phyloP scores from a whole-genome alignment of 2,113 vertebrate genomes.

The Delphinapterus leucas region DNA sequence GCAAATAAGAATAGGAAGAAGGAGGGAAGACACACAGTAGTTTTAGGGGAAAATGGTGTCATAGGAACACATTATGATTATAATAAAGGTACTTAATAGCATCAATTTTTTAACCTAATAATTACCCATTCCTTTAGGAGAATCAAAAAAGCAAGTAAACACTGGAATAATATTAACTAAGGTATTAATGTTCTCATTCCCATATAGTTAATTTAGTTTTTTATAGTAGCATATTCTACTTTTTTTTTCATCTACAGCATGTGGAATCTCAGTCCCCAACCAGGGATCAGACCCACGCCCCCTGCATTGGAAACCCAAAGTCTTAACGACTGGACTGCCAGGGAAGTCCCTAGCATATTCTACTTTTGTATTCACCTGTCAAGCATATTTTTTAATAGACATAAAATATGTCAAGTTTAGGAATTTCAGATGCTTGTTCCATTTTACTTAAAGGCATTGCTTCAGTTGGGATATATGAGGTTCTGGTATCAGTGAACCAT shows the following conservation, averaged over 20 bases:
- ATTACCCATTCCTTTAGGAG: neutral
- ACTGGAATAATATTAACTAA: neutral
- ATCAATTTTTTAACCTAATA: neutral
- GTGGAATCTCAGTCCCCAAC: too few relatives aligned
- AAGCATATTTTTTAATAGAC: neutral
- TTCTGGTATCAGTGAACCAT: neutral
- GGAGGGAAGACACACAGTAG: neutral
- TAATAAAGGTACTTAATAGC: neutral
- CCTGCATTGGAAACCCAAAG: too few relatives aligned
- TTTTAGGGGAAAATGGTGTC: neutral
- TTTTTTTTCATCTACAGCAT: too few relatives aligned
- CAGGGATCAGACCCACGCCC: too few relatives aligned
- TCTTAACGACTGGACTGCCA: too few relatives aligned
- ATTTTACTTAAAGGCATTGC: neutral
- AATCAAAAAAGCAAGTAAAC: neutral
- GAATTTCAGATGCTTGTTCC: neutral
- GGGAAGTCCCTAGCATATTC: neutral
- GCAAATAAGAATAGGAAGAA: neutral
- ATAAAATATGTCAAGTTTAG: neutral
- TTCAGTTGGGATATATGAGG: neutral
- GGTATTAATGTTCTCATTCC: neutral
- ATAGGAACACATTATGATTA: neutral
- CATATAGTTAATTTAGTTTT: neutral
- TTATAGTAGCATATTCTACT: neutral
- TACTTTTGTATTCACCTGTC: neutral